A percentile compares a stretch with the other conserved stretches of the same genome.
Evolutionary conservation across 2,888 invertebrate species (phyloP).

Genomic region (Aromia moschata): DNA sequence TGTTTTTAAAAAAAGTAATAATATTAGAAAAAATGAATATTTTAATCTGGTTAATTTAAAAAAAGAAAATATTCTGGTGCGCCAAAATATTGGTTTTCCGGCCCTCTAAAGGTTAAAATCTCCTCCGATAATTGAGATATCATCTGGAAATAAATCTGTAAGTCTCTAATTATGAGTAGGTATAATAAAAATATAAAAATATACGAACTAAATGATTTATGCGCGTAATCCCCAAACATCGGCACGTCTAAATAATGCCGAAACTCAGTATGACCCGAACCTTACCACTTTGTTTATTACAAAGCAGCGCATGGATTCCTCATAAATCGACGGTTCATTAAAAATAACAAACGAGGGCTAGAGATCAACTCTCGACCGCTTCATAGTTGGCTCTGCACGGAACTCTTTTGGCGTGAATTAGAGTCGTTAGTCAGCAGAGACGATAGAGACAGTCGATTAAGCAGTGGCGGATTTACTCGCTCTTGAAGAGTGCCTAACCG

Average conservation of each 20-base stretch:
- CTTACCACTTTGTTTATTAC: constrained; percentile 11
- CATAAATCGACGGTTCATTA: constrained; percentile 54
- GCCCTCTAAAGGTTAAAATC: too few relatives aligned
- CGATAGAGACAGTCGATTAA: constrained; percentile 23
- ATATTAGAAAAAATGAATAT: too few relatives aligned
- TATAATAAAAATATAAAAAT: neutral
- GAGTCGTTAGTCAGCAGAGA: constrained; percentile 47
- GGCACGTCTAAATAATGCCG: neutral
- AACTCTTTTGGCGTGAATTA: constrained; percentile 48
- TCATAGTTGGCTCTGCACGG: constrained; percentile 21
- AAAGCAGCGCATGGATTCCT: constrained; percentile 24
- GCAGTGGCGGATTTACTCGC: too few relatives aligned
- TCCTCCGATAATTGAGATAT: too few relatives aligned
- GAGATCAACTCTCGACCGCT: constrained; percentile 8
- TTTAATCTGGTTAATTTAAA: too few relatives aligned
- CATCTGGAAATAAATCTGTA: too few relatives aligned
- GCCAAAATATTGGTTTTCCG: too few relatives aligned
- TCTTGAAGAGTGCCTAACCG: too few relatives aligned
- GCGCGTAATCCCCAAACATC: neutral
- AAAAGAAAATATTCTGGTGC: too few relatives aligned
- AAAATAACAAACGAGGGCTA: constrained; percentile 52
- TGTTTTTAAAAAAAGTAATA: too few relatives aligned
- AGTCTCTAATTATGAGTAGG: too few relatives aligned
- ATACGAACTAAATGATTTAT: neutral
- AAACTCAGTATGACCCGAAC: neutral